phyloP scores from a whole-genome alignment of 1,140 invertebrate species.

The Aphidius gifuensis region DNA sequence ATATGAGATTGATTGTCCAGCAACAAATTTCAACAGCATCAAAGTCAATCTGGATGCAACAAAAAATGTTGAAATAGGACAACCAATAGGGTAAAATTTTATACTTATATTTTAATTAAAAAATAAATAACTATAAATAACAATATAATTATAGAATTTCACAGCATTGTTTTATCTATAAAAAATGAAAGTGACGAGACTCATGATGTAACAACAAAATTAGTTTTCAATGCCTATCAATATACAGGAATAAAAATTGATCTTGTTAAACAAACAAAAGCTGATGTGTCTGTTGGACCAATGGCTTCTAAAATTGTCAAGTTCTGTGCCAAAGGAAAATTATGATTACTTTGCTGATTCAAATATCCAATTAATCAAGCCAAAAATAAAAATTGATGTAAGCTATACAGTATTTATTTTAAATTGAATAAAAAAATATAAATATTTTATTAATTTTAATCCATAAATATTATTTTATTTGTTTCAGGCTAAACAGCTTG shows the following conservation, averaged over 20 bases:
- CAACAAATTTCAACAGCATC: conserved; percentile 87
- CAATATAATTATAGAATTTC: not conserved
- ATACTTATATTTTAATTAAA: conserved; percentile 35
- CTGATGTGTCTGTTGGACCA: conserved; percentile 63
- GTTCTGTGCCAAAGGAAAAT: conserved; percentile 73
- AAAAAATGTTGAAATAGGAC: conserved; percentile 84
- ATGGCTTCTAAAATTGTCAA: conserved; percentile 64
- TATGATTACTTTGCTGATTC: conserved; percentile 88
- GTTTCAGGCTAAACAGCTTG: conserved; percentile 54
- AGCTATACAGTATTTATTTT: not conserved
- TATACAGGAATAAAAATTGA: conserved; percentile 76
- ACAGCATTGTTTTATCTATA: conserved; percentile 64
- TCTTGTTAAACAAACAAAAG: conserved; percentile 68
- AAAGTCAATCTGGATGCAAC: conserved; percentile 78
- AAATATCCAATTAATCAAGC: conserved; percentile 84
- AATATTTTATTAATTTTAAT: too few species aligned
- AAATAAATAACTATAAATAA: not conserved
- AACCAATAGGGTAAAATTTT: conserved; percentile 67
- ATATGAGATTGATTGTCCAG: conserved; percentile 84
- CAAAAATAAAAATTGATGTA: conserved; percentile 80
- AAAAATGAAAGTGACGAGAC: conserved; percentile 67
- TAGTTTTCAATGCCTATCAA: conserved; percentile 75
- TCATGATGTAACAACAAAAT: conserved; percentile 65
- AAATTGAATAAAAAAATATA: too few species aligned
- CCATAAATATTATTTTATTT: too few species aligned